Conservation (phyloP, 2,797 vertebrate species). For the Cuculus canorus region DNA sequence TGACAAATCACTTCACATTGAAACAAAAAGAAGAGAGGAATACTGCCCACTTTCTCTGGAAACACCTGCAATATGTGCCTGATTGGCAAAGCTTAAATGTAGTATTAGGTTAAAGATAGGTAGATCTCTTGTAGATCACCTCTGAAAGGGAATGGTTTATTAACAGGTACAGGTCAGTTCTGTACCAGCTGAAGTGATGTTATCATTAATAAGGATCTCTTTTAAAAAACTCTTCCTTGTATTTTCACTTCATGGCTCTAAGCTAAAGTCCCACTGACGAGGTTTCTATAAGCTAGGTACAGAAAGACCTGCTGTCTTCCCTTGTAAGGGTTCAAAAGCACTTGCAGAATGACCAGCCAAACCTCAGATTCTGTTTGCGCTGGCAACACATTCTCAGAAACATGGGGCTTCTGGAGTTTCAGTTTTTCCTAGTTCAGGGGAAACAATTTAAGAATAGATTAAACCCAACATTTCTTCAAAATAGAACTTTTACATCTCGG, state of each 20-base stretch:
- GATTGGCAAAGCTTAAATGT: background rate
- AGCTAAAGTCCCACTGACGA: background rate
- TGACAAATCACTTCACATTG: background rate
- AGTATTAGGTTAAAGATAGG: background rate
- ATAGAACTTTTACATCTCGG: background rate
- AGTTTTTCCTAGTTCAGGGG: background rate
- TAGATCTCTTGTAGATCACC: background rate
- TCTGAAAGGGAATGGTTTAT: background rate
- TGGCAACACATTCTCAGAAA: background rate
- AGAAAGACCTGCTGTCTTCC: background rate
- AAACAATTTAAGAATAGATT: background rate
- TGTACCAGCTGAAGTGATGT: background rate
- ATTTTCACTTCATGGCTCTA: background rate
- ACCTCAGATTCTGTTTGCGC: background rate
- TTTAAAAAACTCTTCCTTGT: background rate
- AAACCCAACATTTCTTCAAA: background rate
- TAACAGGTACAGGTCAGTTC: background rate
- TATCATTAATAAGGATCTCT: background rate
- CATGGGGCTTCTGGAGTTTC: background rate
- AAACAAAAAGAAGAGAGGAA: background rate
- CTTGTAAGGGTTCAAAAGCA: background rate
- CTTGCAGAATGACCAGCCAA: background rate
- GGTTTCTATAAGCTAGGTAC: background rate
- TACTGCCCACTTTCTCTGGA: background rate
- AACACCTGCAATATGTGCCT: background rate